Evolutionary conservation across 2,888 invertebrate genomes (phyloP).

Genomic region (Xanthia icteritia): DNA sequence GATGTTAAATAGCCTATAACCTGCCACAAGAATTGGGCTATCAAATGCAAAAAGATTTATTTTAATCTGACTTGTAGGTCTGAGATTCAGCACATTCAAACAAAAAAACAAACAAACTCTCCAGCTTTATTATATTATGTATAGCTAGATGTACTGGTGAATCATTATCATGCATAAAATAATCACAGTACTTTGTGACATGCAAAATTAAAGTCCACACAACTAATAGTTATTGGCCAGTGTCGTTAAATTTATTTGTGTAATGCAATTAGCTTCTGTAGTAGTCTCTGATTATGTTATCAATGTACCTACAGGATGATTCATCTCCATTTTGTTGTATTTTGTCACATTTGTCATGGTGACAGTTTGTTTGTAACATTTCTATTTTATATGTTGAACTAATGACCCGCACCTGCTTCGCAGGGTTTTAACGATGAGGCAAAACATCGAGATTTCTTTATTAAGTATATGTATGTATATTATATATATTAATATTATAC

Average conservation of each 20-base stretch:
- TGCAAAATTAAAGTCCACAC: neutral
- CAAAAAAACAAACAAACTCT: neutral
- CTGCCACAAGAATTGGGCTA: neutral
- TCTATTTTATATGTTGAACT: neutral
- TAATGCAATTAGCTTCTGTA: constrained; percentile 65
- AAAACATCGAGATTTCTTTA: too few relatives aligned
- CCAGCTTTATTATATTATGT: neutral
- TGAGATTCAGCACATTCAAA: neutral
- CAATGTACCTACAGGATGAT: constrained; percentile 59
- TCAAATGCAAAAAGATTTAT: neutral
- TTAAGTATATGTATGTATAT: too few relatives aligned
- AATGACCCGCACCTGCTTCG: too few relatives aligned
- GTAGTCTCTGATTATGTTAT: constrained; percentile 63
- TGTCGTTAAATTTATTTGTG: constrained; percentile 16
- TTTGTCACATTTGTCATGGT: constrained; percentile 24
- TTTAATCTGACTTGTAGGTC: neutral
- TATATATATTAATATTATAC: too few relatives aligned
- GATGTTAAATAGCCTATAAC: too few relatives aligned
- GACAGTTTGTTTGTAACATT: constrained; percentile 11
- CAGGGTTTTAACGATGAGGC: too few relatives aligned
- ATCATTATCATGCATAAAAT: neutral
- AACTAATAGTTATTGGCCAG: constrained; percentile 2
- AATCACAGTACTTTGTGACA: neutral
- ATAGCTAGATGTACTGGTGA: neutral
- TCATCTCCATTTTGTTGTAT: constrained; percentile 65